Evolutionary conservation across 2,888 invertebrate species (phyloP).

Genomic region (Drosophila kokeensis): DNA sequence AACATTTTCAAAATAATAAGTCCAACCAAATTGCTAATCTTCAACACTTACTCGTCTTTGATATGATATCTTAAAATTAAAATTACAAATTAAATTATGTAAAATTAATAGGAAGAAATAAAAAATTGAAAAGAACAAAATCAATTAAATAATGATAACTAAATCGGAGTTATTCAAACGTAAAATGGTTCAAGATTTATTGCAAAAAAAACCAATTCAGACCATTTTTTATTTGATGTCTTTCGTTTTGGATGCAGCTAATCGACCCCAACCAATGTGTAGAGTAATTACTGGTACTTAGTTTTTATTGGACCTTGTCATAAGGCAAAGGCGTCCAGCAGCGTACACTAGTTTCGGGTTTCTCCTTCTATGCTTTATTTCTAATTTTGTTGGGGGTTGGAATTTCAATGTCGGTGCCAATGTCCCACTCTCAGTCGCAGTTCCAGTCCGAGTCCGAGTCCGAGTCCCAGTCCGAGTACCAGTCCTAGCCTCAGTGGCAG

Average conservation of each 20-base stretch:
- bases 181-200: neutral
- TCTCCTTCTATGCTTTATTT: neutral
- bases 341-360: conserved; percentile 47
- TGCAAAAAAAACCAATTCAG: neutral
- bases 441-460: neutral
- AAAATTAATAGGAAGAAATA: too few species aligned
- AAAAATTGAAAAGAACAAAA: neutral
- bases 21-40: neutral
- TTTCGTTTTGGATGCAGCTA: neutral
- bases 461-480: neutral
- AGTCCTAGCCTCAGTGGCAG: neutral
- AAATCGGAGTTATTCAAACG: neutral
- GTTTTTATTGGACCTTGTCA: conserved; percentile 38
- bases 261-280: neutral
- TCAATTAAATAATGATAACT: too few species aligned
- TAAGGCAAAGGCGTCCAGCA: conserved; percentile 57
- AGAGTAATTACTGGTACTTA: conserved; percentile 15
- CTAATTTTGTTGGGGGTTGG: conserved; percentile 4
- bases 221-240: neutral
- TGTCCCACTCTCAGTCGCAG: neutral
- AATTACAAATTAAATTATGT: neutral
- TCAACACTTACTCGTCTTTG: neutral
- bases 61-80: neutral
- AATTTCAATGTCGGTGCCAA: conserved; percentile 11
- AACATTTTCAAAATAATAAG: neutral